Conservation (phyloP, 2,888 invertebrate species). For the Drosophila falleni region DNA sequence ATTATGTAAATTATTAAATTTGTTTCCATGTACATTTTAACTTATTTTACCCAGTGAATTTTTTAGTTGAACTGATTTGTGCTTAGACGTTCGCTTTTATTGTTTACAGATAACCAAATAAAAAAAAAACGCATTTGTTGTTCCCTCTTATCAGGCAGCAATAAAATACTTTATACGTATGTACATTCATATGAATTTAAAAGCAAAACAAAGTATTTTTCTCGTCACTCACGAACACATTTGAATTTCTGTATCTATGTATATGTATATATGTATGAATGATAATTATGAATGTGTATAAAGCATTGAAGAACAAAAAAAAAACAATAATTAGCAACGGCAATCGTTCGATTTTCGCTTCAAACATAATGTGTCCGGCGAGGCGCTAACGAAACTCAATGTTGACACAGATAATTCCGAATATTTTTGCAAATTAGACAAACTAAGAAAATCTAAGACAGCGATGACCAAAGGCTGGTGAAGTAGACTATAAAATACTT, state of each 20-base stretch:
- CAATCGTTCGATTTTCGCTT: slow-evolving; percentile 29
- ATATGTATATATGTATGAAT: slow-evolving; percentile 10
- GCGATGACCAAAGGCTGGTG: too few relatives aligned
- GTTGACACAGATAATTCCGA: slow-evolving; percentile 17
- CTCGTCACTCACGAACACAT: slow-evolving; percentile 38
- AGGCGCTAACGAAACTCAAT: slow-evolving; percentile 9
- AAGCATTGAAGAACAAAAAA: slow-evolving; percentile 13
- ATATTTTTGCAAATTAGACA: slow-evolving; percentile 12
- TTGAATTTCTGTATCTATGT: slow-evolving; percentile 5
- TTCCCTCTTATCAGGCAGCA: slow-evolving; percentile 42
- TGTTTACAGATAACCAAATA: slow-evolving; percentile 42
- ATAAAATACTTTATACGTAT: slow-evolving; percentile 27
- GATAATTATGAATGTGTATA: slow-evolving; percentile 40
- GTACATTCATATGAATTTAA: slow-evolving; percentile 40
- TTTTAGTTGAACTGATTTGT: slow-evolving; percentile 57
- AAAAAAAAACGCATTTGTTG: slow-evolving; percentile 26
- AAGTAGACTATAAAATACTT: too few relatives aligned
- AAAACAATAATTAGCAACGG: slow-evolving; percentile 34
- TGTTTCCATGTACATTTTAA: slow-evolving; percentile 31
- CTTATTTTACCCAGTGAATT: slow-evolving; percentile 20
- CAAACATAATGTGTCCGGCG: slow-evolving; percentile 16
- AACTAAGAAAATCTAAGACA: too few relatives aligned
- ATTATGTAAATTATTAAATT: slow-evolving; percentile 47
- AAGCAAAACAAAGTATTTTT: slow-evolving; percentile 67
- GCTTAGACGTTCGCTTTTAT: slow-evolving; percentile 27